Conservation (phyloP, 2,797 vertebrate genomes). For the Enteromius unitaeniatus region DNA sequence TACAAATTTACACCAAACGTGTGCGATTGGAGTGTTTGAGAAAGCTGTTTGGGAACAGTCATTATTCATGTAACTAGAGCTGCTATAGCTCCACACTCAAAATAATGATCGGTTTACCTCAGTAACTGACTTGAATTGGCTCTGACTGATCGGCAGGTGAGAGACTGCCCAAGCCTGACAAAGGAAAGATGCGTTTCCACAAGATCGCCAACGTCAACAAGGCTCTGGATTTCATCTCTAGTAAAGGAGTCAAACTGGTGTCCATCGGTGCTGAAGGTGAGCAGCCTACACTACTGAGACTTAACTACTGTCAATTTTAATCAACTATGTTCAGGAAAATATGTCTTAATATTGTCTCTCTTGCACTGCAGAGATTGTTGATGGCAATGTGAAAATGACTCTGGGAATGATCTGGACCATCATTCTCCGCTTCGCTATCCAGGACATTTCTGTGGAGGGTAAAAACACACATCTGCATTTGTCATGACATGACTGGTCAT, state of each 20-base stretch:
- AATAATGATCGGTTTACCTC: not conserved
- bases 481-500: conserved; percentile 4
- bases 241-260: conserved; percentile 92
- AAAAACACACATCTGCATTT: not conserved
- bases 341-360: not conserved
- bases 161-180: conserved; percentile 90
- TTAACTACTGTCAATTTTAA: not conserved
- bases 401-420: conserved; percentile 96
- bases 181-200: conserved; percentile 95
- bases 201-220: conserved; percentile 94
- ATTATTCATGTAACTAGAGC: not conserved
- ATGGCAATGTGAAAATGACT: conserved; percentile 92
- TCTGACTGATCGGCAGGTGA: conserved; percentile 76
- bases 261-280: conserved; percentile 91
- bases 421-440: conserved; percentile 93
- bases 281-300: not conserved
- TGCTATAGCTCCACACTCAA: not conserved
- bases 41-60: not conserved
- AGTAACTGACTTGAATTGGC: not conserved
- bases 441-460: conserved; percentile 95
- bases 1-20: not conserved
- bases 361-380: conserved; percentile 85
- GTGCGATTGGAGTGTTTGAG: not conserved
- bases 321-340: not conserved
- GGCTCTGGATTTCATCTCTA: conserved; percentile 91